Percentiles rank a stretch among this genome's conserved stretches.
phyloP scores from a whole-genome alignment of 1,140 invertebrate species.

The Hydropsyche tenuis region DNA sequence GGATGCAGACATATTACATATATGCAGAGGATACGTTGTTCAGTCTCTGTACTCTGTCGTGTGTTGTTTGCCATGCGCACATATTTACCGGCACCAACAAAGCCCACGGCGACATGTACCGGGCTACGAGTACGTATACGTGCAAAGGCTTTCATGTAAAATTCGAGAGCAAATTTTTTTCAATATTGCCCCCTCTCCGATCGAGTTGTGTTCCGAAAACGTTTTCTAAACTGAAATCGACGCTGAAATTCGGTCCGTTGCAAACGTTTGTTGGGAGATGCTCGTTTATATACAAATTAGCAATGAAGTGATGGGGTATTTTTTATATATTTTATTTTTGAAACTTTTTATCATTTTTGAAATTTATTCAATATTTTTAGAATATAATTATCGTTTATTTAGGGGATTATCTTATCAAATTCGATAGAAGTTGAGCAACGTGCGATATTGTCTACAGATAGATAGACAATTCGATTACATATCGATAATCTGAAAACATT shows the following conservation, averaged over 20 bases:
- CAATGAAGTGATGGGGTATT: no score
- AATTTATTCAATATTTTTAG: no score
- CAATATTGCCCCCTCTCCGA: slow-evolving; percentile 4
- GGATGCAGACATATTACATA: not conserved
- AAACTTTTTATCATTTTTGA: no score
- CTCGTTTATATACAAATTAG: not conserved
- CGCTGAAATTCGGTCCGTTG: not conserved
- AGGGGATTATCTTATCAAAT: no score
- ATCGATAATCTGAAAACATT: no score
- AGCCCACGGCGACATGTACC: not conserved
- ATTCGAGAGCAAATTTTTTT: not conserved
- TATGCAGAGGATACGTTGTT: slow-evolving; percentile 2
- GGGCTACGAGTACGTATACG: not conserved
- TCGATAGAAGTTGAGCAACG: no score
- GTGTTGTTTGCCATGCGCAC: slow-evolving; percentile 8
- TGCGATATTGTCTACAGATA: no score
- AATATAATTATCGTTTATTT: no score
- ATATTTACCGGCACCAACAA: slow-evolving; percentile 18
- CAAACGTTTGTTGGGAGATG: slow-evolving; percentile 1
- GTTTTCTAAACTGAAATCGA: not conserved
- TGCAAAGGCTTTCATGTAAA: not conserved
- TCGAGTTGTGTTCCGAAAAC: not conserved
- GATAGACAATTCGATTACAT: no score
- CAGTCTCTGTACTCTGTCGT: not conserved
- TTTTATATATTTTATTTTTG: no score